phyloP scores from a whole-genome alignment of 1,140 invertebrate genomes.

The Dendroctonus valens region DNA sequence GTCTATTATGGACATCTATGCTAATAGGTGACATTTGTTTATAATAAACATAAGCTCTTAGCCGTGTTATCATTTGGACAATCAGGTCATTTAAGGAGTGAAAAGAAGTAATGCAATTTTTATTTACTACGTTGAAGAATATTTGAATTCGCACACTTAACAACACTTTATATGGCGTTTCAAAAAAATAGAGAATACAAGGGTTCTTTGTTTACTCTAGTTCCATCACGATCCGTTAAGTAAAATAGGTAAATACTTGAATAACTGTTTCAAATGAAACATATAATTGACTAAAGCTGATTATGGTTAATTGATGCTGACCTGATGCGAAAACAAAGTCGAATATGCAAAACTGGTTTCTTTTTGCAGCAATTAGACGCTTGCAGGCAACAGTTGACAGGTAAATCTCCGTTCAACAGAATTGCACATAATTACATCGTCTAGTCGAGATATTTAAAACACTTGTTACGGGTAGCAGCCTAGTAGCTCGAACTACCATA shows the following conservation, averaged over 20 bases:
- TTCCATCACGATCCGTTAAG: too few species aligned
- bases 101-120: not conserved
- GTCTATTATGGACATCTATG: conserved; percentile 1
- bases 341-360: too few species aligned
- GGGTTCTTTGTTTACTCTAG: too few species aligned
- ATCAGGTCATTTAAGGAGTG: not conserved
- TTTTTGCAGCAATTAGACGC: too few species aligned
- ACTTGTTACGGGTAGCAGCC: not conserved
- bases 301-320: too few species aligned
- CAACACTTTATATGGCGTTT: not conserved
- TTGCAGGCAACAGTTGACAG: not conserved
- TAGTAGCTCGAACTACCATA: not conserved
- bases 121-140: not conserved
- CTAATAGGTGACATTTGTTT: conserved; percentile 14
- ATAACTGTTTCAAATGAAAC: too few species aligned
- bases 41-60: not conserved
- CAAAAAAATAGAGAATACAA: not conserved
- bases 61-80: too few species aligned
- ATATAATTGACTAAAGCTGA: too few species aligned
- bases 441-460: not conserved
- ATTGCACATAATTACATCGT: not conserved
- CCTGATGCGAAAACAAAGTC: too few species aligned
- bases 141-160: not conserved
- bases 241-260: too few species aligned
- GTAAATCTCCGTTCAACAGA: not conserved